These are phyloP conservation scores for Aegithalos caudatus DNA, from an alignment of 2,113 vertebrate genomes.

Conservation along the genomic window DNA sequence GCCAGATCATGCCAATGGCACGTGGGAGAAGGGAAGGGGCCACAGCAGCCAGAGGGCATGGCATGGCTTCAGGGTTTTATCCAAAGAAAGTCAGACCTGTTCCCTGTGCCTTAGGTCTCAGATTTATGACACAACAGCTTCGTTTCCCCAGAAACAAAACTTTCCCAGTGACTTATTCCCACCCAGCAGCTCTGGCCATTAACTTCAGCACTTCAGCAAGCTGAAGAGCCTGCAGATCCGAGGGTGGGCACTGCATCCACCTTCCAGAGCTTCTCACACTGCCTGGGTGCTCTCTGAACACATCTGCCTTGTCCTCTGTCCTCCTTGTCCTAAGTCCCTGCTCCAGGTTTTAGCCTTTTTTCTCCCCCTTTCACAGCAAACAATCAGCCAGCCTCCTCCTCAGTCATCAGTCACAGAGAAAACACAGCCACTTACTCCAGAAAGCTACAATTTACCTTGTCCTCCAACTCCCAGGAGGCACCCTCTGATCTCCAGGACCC, in stretches of 20 bases:
- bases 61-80: background rate
- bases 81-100: background rate
- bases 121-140: background rate
- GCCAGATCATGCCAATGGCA: slow-evolving; percentile 6
- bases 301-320: background rate
- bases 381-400: background rate
- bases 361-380: background rate
- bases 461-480: background rate
- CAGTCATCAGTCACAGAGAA: background rate
- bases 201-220: background rate
- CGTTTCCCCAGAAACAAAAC: slow-evolving; percentile 30
- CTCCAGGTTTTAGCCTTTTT: background rate
- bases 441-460: background rate
- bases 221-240: background rate
- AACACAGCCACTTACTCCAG: background rate
- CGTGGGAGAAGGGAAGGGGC: background rate
- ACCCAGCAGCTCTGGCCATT: background rate
- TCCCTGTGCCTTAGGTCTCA: background rate
- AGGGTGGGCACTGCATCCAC: background rate
- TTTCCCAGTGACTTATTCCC: background rate
- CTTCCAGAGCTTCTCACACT: background rate
- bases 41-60: background rate
- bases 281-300: background rate
- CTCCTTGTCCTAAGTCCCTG: background rate
- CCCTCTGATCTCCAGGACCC: background rate